These are phyloP conservation scores for Dendroctonus valens DNA, from an alignment of 1,140 invertebrate species.

Conservation along the genomic window DNA sequence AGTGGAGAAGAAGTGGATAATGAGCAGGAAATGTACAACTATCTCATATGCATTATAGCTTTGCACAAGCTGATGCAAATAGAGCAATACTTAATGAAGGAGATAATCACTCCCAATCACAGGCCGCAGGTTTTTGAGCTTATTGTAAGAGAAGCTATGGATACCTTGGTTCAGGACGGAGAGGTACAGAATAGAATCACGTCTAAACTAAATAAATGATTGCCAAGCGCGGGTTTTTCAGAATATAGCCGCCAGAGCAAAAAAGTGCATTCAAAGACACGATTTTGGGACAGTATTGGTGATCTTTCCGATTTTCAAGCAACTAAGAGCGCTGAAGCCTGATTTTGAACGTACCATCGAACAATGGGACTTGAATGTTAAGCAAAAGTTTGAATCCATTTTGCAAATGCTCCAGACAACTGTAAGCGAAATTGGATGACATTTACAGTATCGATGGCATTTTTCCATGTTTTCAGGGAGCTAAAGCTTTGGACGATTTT, in stretches of 20 bases:
- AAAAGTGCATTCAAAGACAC: slow-evolving; percentile 74
- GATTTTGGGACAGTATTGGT: slow-evolving; percentile 82
- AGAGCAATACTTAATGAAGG: slow-evolving; percentile 78
- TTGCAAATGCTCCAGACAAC: slow-evolving; percentile 73
- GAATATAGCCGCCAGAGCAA: slow-evolving; percentile 73
- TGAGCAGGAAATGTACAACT: slow-evolving; percentile 85
- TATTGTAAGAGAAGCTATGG: slow-evolving; percentile 81
- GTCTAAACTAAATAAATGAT: background rate
- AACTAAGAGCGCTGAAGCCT: slow-evolving; percentile 75
- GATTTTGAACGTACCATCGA: slow-evolving; percentile 80
- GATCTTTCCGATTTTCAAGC: slow-evolving; percentile 84
- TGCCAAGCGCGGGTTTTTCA: slow-evolving; percentile 43
- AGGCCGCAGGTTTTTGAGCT: slow-evolving; percentile 82
- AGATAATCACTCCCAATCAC: slow-evolving; percentile 78
- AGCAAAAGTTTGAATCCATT: slow-evolving; percentile 71
- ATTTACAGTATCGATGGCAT: no score
- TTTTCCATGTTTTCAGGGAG: slow-evolving; percentile 59
- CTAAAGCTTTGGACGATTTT: slow-evolving; percentile 90
- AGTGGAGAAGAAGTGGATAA: slow-evolving; percentile 64
- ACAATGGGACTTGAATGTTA: slow-evolving; percentile 68
- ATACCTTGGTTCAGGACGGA: slow-evolving; percentile 80
- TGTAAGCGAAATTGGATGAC: slow-evolving; percentile 51
- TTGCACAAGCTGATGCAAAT: slow-evolving; percentile 86
- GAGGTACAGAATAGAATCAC: slow-evolving; percentile 58
- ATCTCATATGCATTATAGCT: slow-evolving; percentile 80